Base-by-base conservation (phyloP, 2,888 invertebrate genomes). In the Patella ulyssiponensis region DNA sequence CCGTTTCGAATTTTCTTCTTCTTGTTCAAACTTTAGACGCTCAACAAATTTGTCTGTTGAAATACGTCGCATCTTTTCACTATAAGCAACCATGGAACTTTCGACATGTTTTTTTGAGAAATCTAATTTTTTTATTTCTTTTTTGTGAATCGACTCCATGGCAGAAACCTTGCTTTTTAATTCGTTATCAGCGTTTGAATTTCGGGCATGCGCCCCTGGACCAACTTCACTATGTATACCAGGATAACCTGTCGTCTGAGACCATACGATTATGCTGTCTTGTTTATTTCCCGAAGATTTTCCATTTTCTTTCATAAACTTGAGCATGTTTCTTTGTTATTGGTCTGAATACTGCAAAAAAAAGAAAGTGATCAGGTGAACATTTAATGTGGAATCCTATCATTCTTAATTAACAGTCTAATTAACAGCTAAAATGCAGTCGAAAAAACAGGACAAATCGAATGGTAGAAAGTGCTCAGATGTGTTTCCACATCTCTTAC, bases 41-140 rank as follows among this genome's bases (percentile, higher is more conserved):
- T 23, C 64, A 14, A 64, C 20, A 64, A 23, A 64, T 64, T 73
- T 70, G 54, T 77, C 77, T 2, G 74, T 17, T 17, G 72, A 56
- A 14, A 79, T 75, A 51, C 73, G 69, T 4, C 79, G 72, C 78
- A 78, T 76, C 52, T 73, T 78, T 52, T 78, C 69, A n/a, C 75
- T 53, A 73, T 78, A 78, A 23, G 78, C 75, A 58, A 78, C 56
- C 78, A 78, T 78, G 72, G 78, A 78, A 54, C 23, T 72, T 56
- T 76, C 76, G 64, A 78, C 51, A 5, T 75, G 69, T 54, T 23
- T 72, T 17, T 53, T 33, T 27, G 69, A 44, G 12, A 72, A 64
- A 2, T 58, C 27, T 7, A 78, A 44, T 9, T 52, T 27, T 54
- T 69, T 52, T 15, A 78, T 33, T 72, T 78, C 78, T 44, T 78